Evolutionary conservation across 2,113 vertebrate genomes (phyloP), one percentile per base, ranked within the genome.

Genomic region (Ammodytes marinus): DNA sequence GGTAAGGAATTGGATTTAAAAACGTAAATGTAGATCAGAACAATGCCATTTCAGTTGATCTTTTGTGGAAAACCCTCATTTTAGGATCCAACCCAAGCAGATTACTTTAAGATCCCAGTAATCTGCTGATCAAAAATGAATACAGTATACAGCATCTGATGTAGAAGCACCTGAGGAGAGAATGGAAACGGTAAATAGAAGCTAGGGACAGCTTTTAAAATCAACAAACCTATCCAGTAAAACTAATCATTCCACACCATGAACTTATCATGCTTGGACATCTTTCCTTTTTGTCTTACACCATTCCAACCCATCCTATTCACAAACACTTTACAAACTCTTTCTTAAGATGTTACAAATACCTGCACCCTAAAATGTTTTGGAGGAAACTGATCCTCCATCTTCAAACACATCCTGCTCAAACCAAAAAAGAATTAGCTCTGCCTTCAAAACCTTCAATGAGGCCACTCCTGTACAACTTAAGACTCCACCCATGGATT

Each of bases 101-200:
- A 39, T 47, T 63, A 52, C 9, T 50, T 6, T 6, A 54, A 45
- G 14, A 69, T 43, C 65, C 11, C 8, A 13, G 12, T n/a, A 49
- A 43, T 49, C 60, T 2, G 10, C 64, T 39, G 43, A 50, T 50
- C 37, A 17, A 50, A 69, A 35, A 1, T 0, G 2, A 15, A 46
- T 11, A 40, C 46, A 52, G 54, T 19, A 45, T 42, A 49, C 42
- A 55, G 50, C 57, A 49, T 57, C 65, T 11, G 27, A 5, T 11
- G 15, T 45, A 53, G 40, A 74, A 87, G 75, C 67, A 73, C 74
- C 74, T 66, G 55, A 81, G 76, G 64, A 83, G 12, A 15, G 11
- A 0, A n/a, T 15, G 65, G 14, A 53, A 17, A 77, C 39, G 59
- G 11, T 40, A 46, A 35, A 54, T 35, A 39, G 6, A 15, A 53